Percentiles rank a stretch among this genome's conserved stretches.
Evolutionary conservation across 2,888 invertebrate genomes (phyloP).

Genomic region (Euzophera pinguis): DNA sequence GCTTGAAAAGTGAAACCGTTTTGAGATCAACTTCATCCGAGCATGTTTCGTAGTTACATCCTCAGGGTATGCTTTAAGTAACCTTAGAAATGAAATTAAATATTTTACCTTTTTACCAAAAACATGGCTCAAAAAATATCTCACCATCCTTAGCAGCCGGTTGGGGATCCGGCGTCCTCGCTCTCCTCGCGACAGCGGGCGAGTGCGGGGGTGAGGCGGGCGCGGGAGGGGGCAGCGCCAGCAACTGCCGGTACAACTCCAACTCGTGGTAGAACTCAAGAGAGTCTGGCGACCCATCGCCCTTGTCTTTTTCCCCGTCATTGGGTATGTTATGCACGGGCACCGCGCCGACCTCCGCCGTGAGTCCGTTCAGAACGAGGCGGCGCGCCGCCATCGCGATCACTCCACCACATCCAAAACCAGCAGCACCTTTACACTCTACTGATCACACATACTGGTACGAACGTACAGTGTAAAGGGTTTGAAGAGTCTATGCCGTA

Average conservation of each 20-base stretch:
- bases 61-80: no score
- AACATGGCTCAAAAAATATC: no score
- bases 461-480: no score
- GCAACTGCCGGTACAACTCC: conserved; percentile 64
- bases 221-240: conserved; percentile 43
- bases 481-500: no score
- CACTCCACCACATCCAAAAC: conserved; percentile 26
- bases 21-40: no score
- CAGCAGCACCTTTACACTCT: no score
- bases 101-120: no score
- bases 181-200: conserved; percentile 18
- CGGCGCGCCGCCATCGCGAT: conserved; percentile 48
- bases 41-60: no score
- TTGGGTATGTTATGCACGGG: conserved; percentile 18
- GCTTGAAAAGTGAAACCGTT: no score
- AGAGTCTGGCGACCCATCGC: conserved; percentile 42
- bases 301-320: conserved; percentile 16
- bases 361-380: conserved; percentile 68
- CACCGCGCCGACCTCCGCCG: conserved; percentile 57
- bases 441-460: no score
- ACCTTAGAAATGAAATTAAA: no score
- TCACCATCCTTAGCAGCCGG: conserved; percentile 21
- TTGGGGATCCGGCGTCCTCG: conserved; percentile 17
- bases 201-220: conserved; percentile 25
- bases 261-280: conserved; percentile 69